Evolutionary conservation across 2,888 invertebrate species (phyloP).

Genomic region (Machimus atricapillus): DNA sequence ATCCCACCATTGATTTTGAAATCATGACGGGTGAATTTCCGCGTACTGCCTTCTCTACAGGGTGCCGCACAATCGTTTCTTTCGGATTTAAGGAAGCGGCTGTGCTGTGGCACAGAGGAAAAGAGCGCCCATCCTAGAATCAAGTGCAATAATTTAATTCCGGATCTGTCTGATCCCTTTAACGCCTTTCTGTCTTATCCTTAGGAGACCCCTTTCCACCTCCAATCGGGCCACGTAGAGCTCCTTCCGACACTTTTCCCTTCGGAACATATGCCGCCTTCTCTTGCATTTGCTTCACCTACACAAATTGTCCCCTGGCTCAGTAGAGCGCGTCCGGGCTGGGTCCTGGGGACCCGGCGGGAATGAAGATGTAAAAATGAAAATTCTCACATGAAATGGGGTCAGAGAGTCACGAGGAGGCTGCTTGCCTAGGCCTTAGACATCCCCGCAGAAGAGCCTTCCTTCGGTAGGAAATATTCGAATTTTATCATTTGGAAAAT

Average conservation of each 20-base stretch:
- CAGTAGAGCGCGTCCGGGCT: neutral
- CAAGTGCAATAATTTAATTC: neutral
- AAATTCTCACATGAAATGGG: slow-evolving; percentile 15
- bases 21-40: neutral
- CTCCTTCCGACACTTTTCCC: neutral
- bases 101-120: neutral
- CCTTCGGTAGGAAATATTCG: slow-evolving; percentile 19
- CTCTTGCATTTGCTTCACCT: neutral
- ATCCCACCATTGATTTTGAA: neutral
- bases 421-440: neutral
- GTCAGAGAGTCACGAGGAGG: slow-evolving; percentile 4
- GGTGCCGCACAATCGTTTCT: neutral
- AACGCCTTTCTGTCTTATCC: neutral
- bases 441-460: neutral
- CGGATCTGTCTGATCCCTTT: neutral
- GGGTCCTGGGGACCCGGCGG: neutral
- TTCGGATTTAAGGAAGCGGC: neutral
- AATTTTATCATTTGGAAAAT: slow-evolving; percentile 40
- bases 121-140: neutral
- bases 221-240: neutral
- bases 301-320: neutral
- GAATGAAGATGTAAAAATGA: slow-evolving; percentile 34
- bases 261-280: neutral
- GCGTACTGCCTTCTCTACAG: neutral
- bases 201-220: neutral